Percentiles rank a stretch among this genome's conserved stretches.
Conservation (phyloP, 2,113 vertebrate species). For the Percina caprodes region DNA sequence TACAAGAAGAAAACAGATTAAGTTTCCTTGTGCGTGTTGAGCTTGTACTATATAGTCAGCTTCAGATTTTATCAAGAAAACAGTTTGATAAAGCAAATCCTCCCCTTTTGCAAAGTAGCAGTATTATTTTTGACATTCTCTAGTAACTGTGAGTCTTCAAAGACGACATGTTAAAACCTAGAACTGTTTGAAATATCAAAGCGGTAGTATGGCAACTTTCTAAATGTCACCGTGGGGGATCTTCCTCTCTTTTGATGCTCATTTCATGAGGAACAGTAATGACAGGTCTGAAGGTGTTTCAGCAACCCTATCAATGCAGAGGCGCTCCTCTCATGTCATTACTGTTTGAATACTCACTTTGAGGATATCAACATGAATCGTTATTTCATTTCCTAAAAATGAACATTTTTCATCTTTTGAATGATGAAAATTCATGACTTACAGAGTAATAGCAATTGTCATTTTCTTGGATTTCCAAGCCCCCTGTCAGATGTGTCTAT, state of each 20-base stretch:
- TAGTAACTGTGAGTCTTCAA: slow-evolving; percentile 75
- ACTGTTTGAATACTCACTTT: slow-evolving; percentile 72
- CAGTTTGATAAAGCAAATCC: slow-evolving; percentile 66
- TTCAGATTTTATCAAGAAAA: slow-evolving; percentile 61
- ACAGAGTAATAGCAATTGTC: slow-evolving; percentile 63
- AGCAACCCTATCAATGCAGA: slow-evolving; percentile 62
- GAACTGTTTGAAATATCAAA: slow-evolving; percentile 83
- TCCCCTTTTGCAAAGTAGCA: slow-evolving; percentile 63
- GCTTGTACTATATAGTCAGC: slow-evolving; percentile 31
- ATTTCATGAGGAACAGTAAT: slow-evolving; percentile 75
- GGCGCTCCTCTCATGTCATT: slow-evolving; percentile 54
- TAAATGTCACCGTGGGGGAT: slow-evolving; percentile 81
- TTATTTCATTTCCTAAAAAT: slow-evolving; percentile 56
- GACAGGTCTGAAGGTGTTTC: slow-evolving; percentile 74
- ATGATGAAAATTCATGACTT: slow-evolving; percentile 56
- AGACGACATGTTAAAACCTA: slow-evolving; percentile 77
- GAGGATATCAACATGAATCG: slow-evolving; percentile 72
- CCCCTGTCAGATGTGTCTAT: slow-evolving; percentile 40
- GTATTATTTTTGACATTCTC: slow-evolving; percentile 79
- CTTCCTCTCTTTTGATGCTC: slow-evolving; percentile 76
- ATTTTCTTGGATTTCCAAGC: slow-evolving; percentile 56
- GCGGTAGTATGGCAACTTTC: slow-evolving; percentile 76
- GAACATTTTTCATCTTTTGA: slow-evolving; percentile 62
- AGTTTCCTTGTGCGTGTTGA: slow-evolving; percentile 28
- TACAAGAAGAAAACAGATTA: slow-evolving; percentile 21